Evolutionary conservation across 2,888 invertebrate species (phyloP).

Genomic region (Tanaodytes sp.): DNA sequence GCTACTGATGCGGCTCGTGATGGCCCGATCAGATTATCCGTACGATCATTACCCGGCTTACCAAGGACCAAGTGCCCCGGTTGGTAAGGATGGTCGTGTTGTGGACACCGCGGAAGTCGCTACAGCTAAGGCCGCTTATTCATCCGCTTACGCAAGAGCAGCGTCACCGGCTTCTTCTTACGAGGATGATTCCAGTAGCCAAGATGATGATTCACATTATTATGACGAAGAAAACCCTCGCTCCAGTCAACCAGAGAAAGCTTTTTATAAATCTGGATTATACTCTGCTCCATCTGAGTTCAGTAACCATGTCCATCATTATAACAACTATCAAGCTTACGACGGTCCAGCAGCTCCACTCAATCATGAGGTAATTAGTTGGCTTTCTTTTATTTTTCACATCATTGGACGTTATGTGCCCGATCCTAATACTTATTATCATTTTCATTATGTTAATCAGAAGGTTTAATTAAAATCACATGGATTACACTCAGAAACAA

Average conservation of each 20-base stretch:
- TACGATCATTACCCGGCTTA: constrained; percentile 48
- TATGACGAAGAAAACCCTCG: constrained; percentile 18
- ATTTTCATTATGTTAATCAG: too few species aligned
- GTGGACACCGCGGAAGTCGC: constrained; percentile 66
- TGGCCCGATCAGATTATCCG: constrained; percentile 25
- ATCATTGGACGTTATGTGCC: too few species aligned
- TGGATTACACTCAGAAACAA: too few species aligned
- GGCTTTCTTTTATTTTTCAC: not conserved
- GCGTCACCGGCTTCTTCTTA: constrained; percentile 23
- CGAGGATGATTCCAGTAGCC: constrained; percentile 1
- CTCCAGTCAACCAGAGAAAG: constrained; percentile 12
- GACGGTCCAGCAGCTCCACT: constrained; percentile 48
- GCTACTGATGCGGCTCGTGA: too few species aligned
- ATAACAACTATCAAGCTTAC: constrained; percentile 16
- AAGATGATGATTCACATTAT: constrained; percentile 19
- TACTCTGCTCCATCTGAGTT: constrained; percentile 44
- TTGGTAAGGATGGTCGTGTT: constrained; percentile 61
- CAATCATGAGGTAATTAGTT: constrained; percentile 38
- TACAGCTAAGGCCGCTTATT: constrained; percentile 63
- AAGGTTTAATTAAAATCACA: too few species aligned
- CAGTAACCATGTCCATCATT: constrained; percentile 44
- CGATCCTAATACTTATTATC: too few species aligned
- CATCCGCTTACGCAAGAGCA: constrained; percentile 54
- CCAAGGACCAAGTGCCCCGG: constrained; percentile 63
- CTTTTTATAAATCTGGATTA: constrained; percentile 12